phyloP scores from a whole-genome alignment of 2,797 vertebrate species.

The Danio albolineatus region DNA sequence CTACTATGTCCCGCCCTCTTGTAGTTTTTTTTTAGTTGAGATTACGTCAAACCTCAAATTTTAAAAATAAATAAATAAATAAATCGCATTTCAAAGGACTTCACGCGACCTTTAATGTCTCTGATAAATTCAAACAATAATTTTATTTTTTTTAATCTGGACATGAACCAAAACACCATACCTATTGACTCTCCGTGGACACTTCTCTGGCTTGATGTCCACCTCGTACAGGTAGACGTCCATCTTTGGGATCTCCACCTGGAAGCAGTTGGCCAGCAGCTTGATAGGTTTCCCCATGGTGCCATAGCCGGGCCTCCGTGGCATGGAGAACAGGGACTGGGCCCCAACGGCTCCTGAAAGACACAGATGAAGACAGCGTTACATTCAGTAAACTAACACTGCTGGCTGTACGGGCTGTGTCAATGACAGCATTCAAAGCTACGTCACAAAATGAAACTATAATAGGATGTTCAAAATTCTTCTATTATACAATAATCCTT shows the following conservation, averaged over 20 bases:
- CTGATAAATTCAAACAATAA: too few relatives aligned
- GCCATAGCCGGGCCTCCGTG: slow-evolving; percentile 96
- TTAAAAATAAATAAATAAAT: too few relatives aligned
- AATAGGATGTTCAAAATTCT: not conserved
- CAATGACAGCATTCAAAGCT: not conserved
- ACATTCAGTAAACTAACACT: too few relatives aligned
- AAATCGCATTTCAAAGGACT: too few relatives aligned
- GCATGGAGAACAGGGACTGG: slow-evolving; percentile 93
- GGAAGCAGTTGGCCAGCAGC: slow-evolving; percentile 98
- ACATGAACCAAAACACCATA: slow-evolving; percentile 70
- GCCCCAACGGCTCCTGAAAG: slow-evolving; percentile 91
- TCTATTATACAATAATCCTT: not conserved
- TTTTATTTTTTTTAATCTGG: too few relatives aligned
- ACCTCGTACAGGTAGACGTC: slow-evolving; percentile 99
- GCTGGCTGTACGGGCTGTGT: too few relatives aligned
- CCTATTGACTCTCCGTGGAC: slow-evolving; percentile 97
- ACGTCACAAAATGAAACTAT: not conserved
- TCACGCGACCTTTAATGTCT: too few relatives aligned
- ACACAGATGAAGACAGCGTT: not conserved
- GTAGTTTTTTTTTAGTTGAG: too few relatives aligned
- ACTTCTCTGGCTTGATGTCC: slow-evolving; percentile 98
- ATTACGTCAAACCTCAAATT: too few relatives aligned
- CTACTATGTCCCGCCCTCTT: too few relatives aligned
- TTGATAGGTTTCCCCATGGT: slow-evolving; percentile 98
- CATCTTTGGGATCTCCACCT: slow-evolving; percentile 99